phyloP scores from a whole-genome alignment of 2,797 vertebrate genomes.

The Gephyroberyx darwinii region DNA sequence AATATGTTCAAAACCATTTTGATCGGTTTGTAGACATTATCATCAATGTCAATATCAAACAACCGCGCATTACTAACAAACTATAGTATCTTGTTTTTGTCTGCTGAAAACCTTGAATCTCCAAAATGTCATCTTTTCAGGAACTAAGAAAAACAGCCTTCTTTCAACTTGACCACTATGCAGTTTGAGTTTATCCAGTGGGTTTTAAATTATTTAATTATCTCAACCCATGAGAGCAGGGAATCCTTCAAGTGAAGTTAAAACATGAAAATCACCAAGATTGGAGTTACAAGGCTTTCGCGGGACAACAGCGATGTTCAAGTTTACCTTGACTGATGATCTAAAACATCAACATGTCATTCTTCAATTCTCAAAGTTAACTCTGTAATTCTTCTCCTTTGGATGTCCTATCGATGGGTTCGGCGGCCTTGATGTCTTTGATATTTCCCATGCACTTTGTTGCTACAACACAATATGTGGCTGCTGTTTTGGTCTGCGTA shows the following conservation, averaged over 20 bases:
- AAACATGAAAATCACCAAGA: too few relatives aligned
- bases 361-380: neutral
- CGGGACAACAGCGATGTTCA: neutral
- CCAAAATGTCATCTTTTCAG: too few relatives aligned
- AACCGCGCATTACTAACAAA: neutral
- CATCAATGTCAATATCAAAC: neutral
- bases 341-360: neutral
- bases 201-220: too few relatives aligned
- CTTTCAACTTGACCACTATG: too few relatives aligned
- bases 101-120: too few relatives aligned
- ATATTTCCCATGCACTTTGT: conserved; percentile 1
- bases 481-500: neutral
- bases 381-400: neutral
- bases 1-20: neutral
- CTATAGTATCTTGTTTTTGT: neutral
- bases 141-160: too few relatives aligned
- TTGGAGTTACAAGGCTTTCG: too few relatives aligned
- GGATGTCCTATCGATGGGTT: neutral
- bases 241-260: too few relatives aligned
- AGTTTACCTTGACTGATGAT: neutral
- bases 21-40: neutral
- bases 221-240: too few relatives aligned
- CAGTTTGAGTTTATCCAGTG: too few relatives aligned
- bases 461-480: neutral
- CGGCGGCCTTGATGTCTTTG: neutral